Evolutionary conservation across 2,888 invertebrate species (phyloP).

Genomic region (Clistopyga incitator): DNA sequence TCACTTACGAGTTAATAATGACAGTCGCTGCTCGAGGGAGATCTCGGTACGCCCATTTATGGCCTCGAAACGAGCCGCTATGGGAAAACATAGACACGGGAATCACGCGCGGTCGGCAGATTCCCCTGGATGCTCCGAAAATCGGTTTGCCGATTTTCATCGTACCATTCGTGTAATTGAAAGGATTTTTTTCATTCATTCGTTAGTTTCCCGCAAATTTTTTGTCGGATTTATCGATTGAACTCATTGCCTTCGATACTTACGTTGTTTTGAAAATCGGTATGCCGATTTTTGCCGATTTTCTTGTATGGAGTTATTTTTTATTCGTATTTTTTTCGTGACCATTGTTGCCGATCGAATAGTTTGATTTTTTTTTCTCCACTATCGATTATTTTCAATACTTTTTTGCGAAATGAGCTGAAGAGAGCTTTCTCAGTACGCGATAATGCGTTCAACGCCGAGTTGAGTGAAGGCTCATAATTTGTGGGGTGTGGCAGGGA

Average conservation of each 20-base stretch:
- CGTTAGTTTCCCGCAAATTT: not conserved
- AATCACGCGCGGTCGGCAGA: not conserved
- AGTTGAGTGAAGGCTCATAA: conserved; percentile 67
- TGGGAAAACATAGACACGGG: conserved; percentile 15
- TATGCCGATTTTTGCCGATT: not conserved
- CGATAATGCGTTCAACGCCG: conserved; percentile 52
- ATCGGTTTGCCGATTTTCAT: not conserved
- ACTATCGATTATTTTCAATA: not conserved
- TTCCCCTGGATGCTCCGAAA: not conserved
- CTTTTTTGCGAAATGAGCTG: not conserved
- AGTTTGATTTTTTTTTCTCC: not conserved
- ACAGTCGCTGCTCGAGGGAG: conserved; percentile 70
- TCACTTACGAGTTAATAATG: conserved; percentile 84
- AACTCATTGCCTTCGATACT: too few species aligned
- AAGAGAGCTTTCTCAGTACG: conserved; percentile 9
- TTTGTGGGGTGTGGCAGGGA: conserved; percentile 77
- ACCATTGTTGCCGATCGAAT: too few species aligned
- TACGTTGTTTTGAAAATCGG: not conserved
- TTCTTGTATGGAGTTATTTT: too few species aligned
- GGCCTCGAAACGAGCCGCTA: conserved; percentile 46
- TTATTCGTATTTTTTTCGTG: too few species aligned
- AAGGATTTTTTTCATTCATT: not conserved
- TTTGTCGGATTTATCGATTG: too few species aligned
- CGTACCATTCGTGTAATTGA: not conserved
- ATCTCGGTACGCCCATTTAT: conserved; percentile 62